Percentiles rank a stretch among this genome's conserved stretches.
Conservation (phyloP, 2,888 invertebrate species). For the Torymus auratus region DNA sequence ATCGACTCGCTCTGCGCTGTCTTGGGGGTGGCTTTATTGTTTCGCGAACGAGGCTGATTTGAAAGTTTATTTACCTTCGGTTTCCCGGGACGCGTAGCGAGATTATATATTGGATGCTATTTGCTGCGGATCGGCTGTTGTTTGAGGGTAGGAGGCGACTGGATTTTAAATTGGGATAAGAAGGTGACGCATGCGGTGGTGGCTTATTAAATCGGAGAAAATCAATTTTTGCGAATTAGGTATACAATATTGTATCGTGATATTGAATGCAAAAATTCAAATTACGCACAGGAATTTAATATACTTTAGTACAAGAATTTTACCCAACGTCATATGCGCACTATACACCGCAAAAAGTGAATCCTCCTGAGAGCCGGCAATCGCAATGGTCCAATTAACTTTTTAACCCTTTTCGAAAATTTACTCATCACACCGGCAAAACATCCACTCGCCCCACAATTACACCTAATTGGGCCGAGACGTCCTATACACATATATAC, state of each 20-base stretch:
- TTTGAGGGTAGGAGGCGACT: background rate
- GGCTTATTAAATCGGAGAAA: no score
- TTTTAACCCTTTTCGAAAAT: no score
- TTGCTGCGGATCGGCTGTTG: conserved; percentile 4
- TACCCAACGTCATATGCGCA: no score
- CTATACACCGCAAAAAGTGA: no score
- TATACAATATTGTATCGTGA: no score
- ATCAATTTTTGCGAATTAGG: no score
- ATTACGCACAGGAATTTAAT: no score
- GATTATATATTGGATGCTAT: conserved; percentile 28
- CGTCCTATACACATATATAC: background rate
- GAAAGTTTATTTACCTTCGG: conserved; percentile 46
- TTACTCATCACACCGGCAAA: background rate
- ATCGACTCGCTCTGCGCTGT: conserved; percentile 51
- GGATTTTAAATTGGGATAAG: background rate
- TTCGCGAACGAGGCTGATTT: conserved; percentile 34
- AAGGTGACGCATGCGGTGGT: no score
- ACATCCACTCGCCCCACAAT: conserved; percentile 1
- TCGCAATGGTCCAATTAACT: background rate
- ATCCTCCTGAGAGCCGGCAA: background rate
- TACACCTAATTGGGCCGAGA: conserved; percentile 33
- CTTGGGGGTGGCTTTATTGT: conserved; percentile 32
- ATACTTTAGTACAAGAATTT: no score
- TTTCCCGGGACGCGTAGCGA: background rate
- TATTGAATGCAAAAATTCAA: no score